Evolutionary conservation across 1,140 invertebrate species (phyloP), one percentile per base, ranked within the genome.

Genomic region (Drosophila carrolli): DNA sequence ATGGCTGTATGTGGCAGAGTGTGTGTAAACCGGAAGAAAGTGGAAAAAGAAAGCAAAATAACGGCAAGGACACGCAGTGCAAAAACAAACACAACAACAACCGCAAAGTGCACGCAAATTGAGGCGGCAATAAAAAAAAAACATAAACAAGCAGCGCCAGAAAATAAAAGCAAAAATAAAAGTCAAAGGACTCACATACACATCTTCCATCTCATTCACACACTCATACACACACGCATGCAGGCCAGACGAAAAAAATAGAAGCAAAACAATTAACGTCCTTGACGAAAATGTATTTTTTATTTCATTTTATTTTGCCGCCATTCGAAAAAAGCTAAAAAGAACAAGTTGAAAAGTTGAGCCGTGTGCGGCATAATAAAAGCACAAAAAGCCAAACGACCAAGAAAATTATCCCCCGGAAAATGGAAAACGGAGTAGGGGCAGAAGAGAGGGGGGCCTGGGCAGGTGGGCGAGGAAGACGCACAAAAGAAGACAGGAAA

Each of bases 181-280:
- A 90, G 77, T 81, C 78, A 90, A 89, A 89, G 80, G 71, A 82
- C 74, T 70, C 62, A 50, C 50, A 56, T n/a, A 61, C 48, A 53
- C 38, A 29, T 38, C 40, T 41, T 41, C 40, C 19, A 1, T 38
- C 57, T 32, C 51, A n/a, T n/a, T 19, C 44, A 11, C 72, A 50
- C 29, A 63, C 44, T 47, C 19, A n/a, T 50, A 40, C 38, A 60
- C 37, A 56, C 48, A 60, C 16, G 35, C 51, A 76, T 57, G 35
- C 53, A 59, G 53, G 76, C 59, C 53, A 54, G 74, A 66, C 81
- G 71, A 78, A 82, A 85, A 85, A 89, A 90, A 90, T 90, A 90
- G 86, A 90, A 90, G 85, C 85, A 90, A 90, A 90, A 90, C 86
- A 90, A 90, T 90, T 90, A 85, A 90, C 85, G 86, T 90, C 85